phyloP scores from a whole-genome alignment of 2,113 vertebrate genomes.

The Talpa occidentalis region DNA sequence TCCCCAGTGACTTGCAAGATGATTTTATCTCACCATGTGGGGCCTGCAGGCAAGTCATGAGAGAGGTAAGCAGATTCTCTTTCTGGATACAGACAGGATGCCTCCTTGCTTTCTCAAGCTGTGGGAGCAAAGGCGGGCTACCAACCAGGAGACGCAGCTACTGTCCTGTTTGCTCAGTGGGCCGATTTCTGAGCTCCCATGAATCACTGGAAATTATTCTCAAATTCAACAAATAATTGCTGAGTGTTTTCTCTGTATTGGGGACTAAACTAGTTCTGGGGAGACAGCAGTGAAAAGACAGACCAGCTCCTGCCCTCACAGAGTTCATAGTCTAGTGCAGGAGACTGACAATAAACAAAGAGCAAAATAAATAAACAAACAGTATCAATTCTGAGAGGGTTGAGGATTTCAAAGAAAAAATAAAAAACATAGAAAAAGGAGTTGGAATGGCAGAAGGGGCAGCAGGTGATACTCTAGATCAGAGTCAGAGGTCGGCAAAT shows the following conservation, averaged over 20 bases:
- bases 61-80: slow-evolving; percentile 90
- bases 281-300: background rate
- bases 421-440: background rate
- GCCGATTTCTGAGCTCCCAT: background rate
- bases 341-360: background rate
- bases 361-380: background rate
- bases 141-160: background rate
- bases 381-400: background rate
- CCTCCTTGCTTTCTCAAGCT: background rate
- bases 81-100: background rate
- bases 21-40: slow-evolving; percentile 93
- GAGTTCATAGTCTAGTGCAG: background rate
- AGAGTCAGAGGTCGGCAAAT: background rate
- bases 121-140: background rate
- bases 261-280: background rate
- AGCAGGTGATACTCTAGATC: background rate
- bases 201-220: background rate
- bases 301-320: background rate
- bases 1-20: slow-evolving; percentile 89
- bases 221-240: background rate
- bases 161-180: background rate
- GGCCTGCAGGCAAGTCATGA: slow-evolving; percentile 96
- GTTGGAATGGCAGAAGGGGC: background rate
- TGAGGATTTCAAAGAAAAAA: background rate
- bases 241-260: background rate